Evolutionary conservation across 1,140 invertebrate genomes (phyloP), one percentile per base, ranked within the genome.

Genomic region (Bicyclus anynana): DNA sequence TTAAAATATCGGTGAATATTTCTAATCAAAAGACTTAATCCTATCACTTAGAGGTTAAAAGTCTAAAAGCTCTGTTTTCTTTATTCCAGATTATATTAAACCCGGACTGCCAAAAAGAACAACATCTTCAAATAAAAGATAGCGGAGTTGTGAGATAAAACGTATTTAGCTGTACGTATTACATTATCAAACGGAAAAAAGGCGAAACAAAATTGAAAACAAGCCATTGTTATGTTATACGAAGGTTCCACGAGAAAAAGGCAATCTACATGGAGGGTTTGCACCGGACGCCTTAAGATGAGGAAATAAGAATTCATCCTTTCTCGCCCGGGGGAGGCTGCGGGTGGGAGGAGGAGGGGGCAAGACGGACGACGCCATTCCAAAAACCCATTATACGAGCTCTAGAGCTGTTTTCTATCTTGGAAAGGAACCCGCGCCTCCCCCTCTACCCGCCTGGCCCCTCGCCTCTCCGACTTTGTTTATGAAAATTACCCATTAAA

Each of bases 251-350:
- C 77, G 72, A 78, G 76, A 81, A 83, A 83, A 84, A 86, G 80
- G 85, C 85, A 86, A 88, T 88, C 85, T 86, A 84, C 80, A 84
- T 83, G 77, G 80, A 85, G 78, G 82, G 83, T 78, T 75, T 77
- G 74, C 72, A 72, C 76, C 80, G 82, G 82, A 87, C 82, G 79
- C 70, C 77, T 64, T 47, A 70, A 83, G 86, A 87, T 85, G 84
- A 88, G 86, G 84, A 87, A 88, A 89, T 89, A 87, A 89, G 87
- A 89, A 89, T 89, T 88, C 87, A 89, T 89, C 87, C 83, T 84
- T 83, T 84, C 82, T 74, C 78, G 72, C 76, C 66, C 69, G 53
- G 67, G 75, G 76, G 72, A 63, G 57, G 62, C 63, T 44, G 47
- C 59, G 61, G 67, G 53, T 49, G 67, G 50, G 59, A 60, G 56